Percentiles rank a stretch among this genome's conserved stretches.
These are phyloP conservation scores for Caenorhabditis doughertyi DNA, from an alignment of 2,888 invertebrate genomes.

Conservation along the genomic window DNA sequence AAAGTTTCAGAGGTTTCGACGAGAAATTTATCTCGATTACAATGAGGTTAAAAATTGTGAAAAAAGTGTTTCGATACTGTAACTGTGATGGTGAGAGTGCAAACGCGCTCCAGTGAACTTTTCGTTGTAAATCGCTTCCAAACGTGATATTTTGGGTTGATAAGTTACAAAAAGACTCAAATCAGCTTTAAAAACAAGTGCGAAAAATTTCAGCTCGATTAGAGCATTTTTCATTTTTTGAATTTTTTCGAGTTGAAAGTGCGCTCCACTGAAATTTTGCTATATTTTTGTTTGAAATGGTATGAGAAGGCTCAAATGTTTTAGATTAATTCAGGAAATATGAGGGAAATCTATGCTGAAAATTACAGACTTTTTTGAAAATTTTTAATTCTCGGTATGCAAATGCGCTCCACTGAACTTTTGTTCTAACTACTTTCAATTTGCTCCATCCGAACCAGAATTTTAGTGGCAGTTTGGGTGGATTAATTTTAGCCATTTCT, in stretches of 20 bases:
- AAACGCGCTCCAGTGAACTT: slow-evolving; percentile 22
- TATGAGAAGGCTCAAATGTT: neutral
- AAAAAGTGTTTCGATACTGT: slow-evolving; percentile 16
- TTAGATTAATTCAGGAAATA: neutral
- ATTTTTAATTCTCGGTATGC: neutral
- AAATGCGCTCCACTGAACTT: slow-evolving; percentile 19
- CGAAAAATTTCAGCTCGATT: neutral
- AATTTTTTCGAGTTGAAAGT: no score
- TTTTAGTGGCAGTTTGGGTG: neutral
- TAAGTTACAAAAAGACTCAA: neutral
- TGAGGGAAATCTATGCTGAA: neutral
- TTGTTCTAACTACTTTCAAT: neutral
- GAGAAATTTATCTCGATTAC: slow-evolving; percentile 23
- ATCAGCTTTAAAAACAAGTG: neutral
- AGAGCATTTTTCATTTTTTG: neutral
- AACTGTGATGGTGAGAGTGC: neutral
- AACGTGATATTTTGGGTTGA: neutral
- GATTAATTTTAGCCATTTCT: neutral
- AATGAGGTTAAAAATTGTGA: slow-evolving; percentile 34
- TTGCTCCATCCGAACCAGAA: neutral
- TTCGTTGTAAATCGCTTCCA: neutral
- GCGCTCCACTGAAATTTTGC: neutral
- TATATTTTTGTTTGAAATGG: neutral
- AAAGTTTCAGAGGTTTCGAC: neutral
- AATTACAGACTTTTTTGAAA: neutral